Base-by-base conservation (phyloP, 2,113 vertebrate genomes). In the Lepidothrix coronata region DNA sequence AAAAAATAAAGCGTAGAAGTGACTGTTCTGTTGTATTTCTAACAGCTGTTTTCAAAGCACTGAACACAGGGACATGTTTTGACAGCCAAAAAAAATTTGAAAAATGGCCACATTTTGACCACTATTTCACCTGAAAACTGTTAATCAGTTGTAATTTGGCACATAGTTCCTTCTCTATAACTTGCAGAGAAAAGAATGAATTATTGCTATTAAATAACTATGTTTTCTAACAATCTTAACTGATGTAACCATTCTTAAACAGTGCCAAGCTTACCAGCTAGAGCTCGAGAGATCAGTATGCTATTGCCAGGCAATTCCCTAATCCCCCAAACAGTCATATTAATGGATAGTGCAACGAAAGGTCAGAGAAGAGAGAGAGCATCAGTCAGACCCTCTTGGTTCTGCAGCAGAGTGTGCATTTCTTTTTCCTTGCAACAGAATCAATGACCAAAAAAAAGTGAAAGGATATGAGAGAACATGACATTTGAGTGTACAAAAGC, bases 261-360 rank as follows among this genome's bases (percentile, higher is more conserved):
- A 31, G 41, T 25, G 43, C 44, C 24, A 77, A 31, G 19, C 4
- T 43, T 46, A 61, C 39, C 51, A 85, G 39, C 25, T 33, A 24
- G 73, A 87, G 48, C 21, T 55, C 18, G 44, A 75, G 89, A 89
- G 22, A 57, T 87, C 8, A 3, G 20, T 71, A 2, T 78, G 25
- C 61, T 35, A 19, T 55, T 94, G 61, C 77, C 37, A 41, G 61
- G 61, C 77, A 81, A 55, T 84, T 91, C 61, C 70, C 77, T 57
- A 31, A 35, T 71, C 15, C 48, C 63, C 54, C 2, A 59, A 67
- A 25, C 5, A 76, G n/a, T 83, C 85, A 33, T 59, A 57, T 51
- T 95, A 91, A 92, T 37, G 59, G 82, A 54, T 31, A 77, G 55
- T 66, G 51, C 59, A 90, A n/a, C 49, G 82, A 93, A 88, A 92